Evolutionary conservation across 2,888 invertebrate species (phyloP), one percentile per base, ranked within the genome.

Genomic region (Meteorus cinctellus): DNA sequence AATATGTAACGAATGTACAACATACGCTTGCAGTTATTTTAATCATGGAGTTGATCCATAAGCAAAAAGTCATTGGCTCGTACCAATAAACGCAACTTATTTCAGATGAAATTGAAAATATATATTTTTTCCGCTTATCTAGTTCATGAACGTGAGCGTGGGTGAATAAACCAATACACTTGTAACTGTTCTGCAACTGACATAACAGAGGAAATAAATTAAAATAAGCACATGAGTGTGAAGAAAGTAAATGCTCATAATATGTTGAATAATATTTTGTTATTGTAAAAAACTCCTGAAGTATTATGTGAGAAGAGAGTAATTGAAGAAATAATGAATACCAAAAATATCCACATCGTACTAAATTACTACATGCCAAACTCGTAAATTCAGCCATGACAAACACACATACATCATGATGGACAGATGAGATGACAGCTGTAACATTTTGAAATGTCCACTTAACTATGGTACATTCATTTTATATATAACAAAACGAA

Each of bases 361-460:
- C 27, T 29, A 24, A 29, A 62, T 29, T 71, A 45, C 24, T 59
- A 60, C 62, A 60, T 60, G 62, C 62, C 62, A 63, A 72, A 63
- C 71, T 71, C 60, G 45, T 65, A 74, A 78, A 79, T 77, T 78
- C 76, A 74, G 73, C 77, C 76, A 67, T 70, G 77, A 55, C 59
- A 51, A 66, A 72, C 66, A 62, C 41, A 48, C 45, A 24, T 59
- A 41, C n/a, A 31, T 14, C n/a, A 3, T 19, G 36, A 65, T 65
- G 31, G 65, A 65, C 24, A 41, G 41, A 41, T 41, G 41, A 41
- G 24, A 65, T 34, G 55, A 55, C 55, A 55, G 55, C 19, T 55
- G 55, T 55, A 55, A 55, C 55, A 55, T 55, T 55, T 55, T 55
- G 19, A 55, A 55, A 55, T 55, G 10, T 55, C 55, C 19, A 55